Evolutionary conservation across 2,888 invertebrate genomes (phyloP).

Genomic region (Oligia strigilis): DNA sequence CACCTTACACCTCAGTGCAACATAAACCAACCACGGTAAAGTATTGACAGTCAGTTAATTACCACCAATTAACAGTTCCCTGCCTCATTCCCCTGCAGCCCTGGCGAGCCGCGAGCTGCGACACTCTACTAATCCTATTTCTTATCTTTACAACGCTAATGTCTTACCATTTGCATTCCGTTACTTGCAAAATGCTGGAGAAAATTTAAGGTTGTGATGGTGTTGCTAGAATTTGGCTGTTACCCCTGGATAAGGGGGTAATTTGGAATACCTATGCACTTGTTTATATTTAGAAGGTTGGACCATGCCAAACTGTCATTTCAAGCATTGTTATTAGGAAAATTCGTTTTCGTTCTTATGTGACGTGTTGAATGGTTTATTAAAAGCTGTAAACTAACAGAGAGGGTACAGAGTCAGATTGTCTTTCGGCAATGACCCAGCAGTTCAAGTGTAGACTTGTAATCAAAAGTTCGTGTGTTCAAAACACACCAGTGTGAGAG

Average conservation of each 20-base stretch:
- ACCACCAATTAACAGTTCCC: slow-evolving; percentile 78
- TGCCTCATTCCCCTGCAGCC: slow-evolving; percentile 26
- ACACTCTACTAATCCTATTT: slow-evolving; percentile 85
- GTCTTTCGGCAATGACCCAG: not conserved
- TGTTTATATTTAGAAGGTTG: not conserved
- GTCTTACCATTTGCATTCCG: slow-evolving; percentile 87
- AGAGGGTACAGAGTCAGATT: not conserved
- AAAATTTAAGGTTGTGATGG: slow-evolving; percentile 66
- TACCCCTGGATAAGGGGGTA: slow-evolving; percentile 16
- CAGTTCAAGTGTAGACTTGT: not conserved
- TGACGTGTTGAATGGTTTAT: not conserved
- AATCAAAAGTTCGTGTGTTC: not conserved
- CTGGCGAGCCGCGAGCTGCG: slow-evolving; percentile 69
- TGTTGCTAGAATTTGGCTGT: slow-evolving; percentile 32
- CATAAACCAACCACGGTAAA: slow-evolving; percentile 24
- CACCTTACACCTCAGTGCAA: not conserved
- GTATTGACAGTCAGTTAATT: slow-evolving; percentile 73
- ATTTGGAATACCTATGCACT: not conserved
- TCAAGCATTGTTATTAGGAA: no score
- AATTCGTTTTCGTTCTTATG: not conserved
- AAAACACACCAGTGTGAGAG: no score
- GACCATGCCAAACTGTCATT: not conserved
- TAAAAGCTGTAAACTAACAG: not conserved
- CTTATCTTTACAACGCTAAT: slow-evolving; percentile 88
- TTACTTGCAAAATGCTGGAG: slow-evolving; percentile 77